These are phyloP conservation scores for Temnothorax ravouxi DNA, from an alignment of 2,888 invertebrate genomes.

Conservation along the genomic window DNA sequence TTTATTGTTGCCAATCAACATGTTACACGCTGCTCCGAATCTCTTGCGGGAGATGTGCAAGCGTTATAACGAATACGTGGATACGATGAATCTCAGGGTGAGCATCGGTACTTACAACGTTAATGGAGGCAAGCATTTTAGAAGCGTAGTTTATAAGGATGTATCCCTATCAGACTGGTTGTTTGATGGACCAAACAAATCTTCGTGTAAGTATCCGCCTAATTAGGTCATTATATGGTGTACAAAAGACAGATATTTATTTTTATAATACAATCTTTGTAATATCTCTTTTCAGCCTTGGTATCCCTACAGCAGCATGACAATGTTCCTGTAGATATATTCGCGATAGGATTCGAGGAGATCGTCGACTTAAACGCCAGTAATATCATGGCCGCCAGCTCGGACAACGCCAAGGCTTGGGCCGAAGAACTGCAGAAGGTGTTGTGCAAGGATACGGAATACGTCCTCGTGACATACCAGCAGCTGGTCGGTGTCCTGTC, in stretches of 20 bases:
- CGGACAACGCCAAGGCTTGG: constrained; percentile 97
- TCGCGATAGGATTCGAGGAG: constrained; percentile 99
- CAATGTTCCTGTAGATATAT: constrained; percentile 94
- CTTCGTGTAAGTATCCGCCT: constrained; percentile 78
- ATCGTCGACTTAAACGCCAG: constrained; percentile 99
- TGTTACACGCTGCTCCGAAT: constrained; percentile 94
- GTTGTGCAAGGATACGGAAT: constrained; percentile 94
- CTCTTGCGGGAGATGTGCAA: constrained; percentile 95
- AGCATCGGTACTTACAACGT: constrained; percentile 99
- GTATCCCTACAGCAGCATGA: constrained; percentile 86
- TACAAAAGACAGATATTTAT: constrained; percentile 38
- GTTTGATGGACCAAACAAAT: constrained; percentile 90
- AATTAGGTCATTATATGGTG: background rate
- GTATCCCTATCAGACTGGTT: constrained; percentile 95
- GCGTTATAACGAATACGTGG: constrained; percentile 92
- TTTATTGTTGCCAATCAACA: constrained; percentile 94
- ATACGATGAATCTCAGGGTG: constrained; percentile 91
- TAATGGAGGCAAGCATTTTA: constrained; percentile 99
- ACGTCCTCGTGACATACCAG: constrained; percentile 96
- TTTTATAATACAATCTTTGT: background rate
- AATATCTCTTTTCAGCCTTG: constrained; percentile 81
- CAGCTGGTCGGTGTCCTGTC: constrained; percentile 99
- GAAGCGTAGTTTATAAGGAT: constrained; percentile 97
- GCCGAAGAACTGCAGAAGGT: constrained; percentile 97
- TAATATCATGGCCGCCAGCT: constrained; percentile 98